A percentile compares a stretch with the other conserved stretches of the same genome.
These are phyloP conservation scores for Trissolcus basalis DNA, from an alignment of 1,140 invertebrate genomes.

Conservation along the genomic window DNA sequence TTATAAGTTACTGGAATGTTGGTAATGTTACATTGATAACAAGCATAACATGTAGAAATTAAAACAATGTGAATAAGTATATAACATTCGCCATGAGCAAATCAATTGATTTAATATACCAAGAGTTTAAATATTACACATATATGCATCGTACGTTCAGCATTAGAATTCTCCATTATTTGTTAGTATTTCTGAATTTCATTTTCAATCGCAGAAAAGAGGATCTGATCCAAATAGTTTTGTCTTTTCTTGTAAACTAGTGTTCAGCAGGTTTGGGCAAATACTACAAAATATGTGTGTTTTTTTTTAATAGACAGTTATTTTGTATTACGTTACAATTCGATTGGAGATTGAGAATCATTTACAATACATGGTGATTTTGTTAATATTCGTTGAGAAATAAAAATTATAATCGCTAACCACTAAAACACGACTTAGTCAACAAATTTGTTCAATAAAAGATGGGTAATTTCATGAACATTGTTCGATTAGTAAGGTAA, in stretches of 20 bases:
- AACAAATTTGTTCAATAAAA: conserved; percentile 35
- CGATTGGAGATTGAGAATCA: conserved; percentile 36
- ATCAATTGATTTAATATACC: conserved; percentile 62
- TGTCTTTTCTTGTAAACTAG: conserved; percentile 36
- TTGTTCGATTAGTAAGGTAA: conserved; percentile 2
- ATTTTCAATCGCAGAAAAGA: conserved; percentile 50
- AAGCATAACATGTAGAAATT: too few species aligned
- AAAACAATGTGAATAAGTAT: conserved; percentile 47
- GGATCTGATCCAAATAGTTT: conserved; percentile 47
- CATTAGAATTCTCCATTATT: conserved; percentile 56
- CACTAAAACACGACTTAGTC: conserved; percentile 36
- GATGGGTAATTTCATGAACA: conserved; percentile 45
- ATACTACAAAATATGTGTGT: conserved; percentile 52
- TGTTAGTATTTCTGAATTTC: conserved; percentile 51
- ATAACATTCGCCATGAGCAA: conserved; percentile 61
- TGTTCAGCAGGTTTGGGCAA: conserved; percentile 58
- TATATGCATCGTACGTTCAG: conserved; percentile 61
- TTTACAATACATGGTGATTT: conserved; percentile 51
- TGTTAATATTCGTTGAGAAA: conserved; percentile 51
- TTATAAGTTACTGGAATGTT: too few species aligned
- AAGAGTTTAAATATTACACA: conserved; percentile 62
- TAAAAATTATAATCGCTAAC: conserved; percentile 36
- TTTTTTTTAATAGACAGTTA: conserved; percentile 52
- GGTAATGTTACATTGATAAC: too few species aligned
- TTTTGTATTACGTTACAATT: conserved; percentile 51